A percentile compares a stretch with the other conserved stretches of the same genome.
Evolutionary conservation across 2,888 invertebrate species (phyloP).

Genomic region (Piscicola geometra): DNA sequence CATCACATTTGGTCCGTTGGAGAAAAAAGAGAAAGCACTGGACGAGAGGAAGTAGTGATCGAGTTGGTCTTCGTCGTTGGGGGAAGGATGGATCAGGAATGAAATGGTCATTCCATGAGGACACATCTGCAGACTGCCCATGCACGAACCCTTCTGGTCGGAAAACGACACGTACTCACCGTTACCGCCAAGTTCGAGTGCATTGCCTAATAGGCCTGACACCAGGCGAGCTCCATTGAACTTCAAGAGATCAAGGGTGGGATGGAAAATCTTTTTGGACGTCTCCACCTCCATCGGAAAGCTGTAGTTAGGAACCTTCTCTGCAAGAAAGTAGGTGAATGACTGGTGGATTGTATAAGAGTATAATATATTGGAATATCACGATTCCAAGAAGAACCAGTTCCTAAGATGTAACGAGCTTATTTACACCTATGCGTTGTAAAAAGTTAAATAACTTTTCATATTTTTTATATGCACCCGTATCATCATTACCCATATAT

Average conservation of each 20-base stretch:
- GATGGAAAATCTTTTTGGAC: constrained; percentile 47
- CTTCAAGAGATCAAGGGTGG: constrained; percentile 48
- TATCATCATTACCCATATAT: too few relatives aligned
- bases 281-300: constrained; percentile 51
- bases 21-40: constrained; percentile 50
- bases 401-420: too few relatives aligned
- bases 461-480: too few relatives aligned
- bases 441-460: too few relatives aligned
- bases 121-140: constrained; percentile 48
- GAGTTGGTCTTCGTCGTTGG: constrained; percentile 40
- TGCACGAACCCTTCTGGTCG: constrained; percentile 47
- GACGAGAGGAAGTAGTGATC: constrained; percentile 47
- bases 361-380: too few relatives aligned
- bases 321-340: too few relatives aligned
- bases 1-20: constrained; percentile 44
- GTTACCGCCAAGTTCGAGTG: constrained; percentile 46
- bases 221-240: constrained; percentile 48
- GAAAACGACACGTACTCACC: constrained; percentile 49
- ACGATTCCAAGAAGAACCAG: too few relatives aligned
- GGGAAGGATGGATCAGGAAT: constrained; percentile 36
- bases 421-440: too few relatives aligned
- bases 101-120: constrained; percentile 40
- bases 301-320: constrained; percentile 49
- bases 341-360: too few relatives aligned
- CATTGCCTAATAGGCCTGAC: constrained; percentile 49